These are phyloP conservation scores for Prenolepis imparis DNA, from an alignment of 2,888 invertebrate genomes.

Conservation along the genomic window DNA sequence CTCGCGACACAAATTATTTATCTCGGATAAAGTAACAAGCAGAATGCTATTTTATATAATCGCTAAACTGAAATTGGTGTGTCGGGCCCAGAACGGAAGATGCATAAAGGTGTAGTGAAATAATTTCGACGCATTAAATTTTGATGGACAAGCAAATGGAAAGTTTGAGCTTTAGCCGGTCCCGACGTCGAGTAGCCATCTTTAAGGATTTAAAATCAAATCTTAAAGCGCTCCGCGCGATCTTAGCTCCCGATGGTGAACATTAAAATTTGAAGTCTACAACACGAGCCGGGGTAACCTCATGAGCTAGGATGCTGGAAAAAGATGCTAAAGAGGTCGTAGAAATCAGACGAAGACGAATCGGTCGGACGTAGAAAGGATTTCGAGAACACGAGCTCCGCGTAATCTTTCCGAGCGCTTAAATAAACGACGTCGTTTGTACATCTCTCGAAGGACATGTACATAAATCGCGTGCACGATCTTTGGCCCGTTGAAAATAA, in stretches of 20 bases:
- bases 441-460: constrained; percentile 64
- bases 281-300: constrained; percentile 2
- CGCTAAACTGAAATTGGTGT: constrained; percentile 30
- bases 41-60: constrained; percentile 29
- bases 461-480: constrained; percentile 65
- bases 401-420: constrained; percentile 74
- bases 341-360: constrained; percentile 57
- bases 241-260: not conserved
- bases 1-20: constrained; percentile 28
- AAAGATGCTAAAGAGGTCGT: constrained; percentile 6
- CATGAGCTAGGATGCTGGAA: not conserved
- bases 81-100: not conserved
- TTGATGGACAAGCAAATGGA: constrained; percentile 46
- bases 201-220: constrained; percentile 50
- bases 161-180: constrained; percentile 38
- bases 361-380: constrained; percentile 56
- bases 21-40: constrained; percentile 12
- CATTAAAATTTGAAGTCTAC: constrained; percentile 47
- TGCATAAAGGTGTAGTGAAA: not conserved
- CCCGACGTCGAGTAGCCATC: constrained; percentile 44
- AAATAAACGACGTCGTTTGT: constrained; percentile 80
- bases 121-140: constrained; percentile 35
- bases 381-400: constrained; percentile 59
- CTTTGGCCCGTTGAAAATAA: constrained; percentile 56
- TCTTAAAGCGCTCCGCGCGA: constrained; percentile 40